These are phyloP conservation scores for Caranx melampygus DNA, from an alignment of 2,113 vertebrate species.

Conservation along the genomic window DNA sequence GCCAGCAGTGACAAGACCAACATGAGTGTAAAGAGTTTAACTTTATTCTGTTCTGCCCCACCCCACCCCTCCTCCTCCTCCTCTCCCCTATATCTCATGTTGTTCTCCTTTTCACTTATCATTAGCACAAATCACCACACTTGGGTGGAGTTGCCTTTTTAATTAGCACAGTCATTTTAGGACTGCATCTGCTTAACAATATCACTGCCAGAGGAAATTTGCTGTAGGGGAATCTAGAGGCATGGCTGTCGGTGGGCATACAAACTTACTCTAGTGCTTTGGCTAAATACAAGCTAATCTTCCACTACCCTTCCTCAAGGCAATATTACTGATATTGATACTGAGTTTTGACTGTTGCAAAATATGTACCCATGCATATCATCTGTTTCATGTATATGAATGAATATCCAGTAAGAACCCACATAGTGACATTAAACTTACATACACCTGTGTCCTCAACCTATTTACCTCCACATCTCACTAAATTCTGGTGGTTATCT, in stretches of 20 bases:
- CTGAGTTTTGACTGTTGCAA: too few relatives aligned
- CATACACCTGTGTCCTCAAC: too few relatives aligned
- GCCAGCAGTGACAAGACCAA: slow-evolving; percentile 90
- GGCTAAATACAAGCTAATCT: neutral
- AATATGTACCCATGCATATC: neutral
- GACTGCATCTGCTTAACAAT: slow-evolving; percentile 24
- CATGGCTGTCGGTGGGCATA: slow-evolving; percentile 15
- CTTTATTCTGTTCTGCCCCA: slow-evolving; percentile 57
- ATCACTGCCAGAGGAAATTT: slow-evolving; percentile 12
- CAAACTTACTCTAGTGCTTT: neutral
- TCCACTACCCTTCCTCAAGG: neutral
- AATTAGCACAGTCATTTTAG: slow-evolving; percentile 28
- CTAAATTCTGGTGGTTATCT: too few relatives aligned
- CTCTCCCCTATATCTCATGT: slow-evolving; percentile 34
- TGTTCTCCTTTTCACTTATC: slow-evolving; percentile 58
- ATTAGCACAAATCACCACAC: slow-evolving; percentile 26
- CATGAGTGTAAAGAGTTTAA: slow-evolving; percentile 80
- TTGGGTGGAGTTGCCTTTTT: slow-evolving; percentile 18
- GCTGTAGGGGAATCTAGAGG: neutral
- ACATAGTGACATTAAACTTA: too few relatives aligned
- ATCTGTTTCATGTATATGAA: neutral
- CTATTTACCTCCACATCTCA: too few relatives aligned
- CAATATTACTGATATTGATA: neutral
- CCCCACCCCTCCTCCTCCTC: slow-evolving; percentile 10
- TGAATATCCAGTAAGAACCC: neutral